Evolutionary conservation across 2,888 invertebrate genomes (phyloP).

Genomic region (Gnatocerus cornutus): DNA sequence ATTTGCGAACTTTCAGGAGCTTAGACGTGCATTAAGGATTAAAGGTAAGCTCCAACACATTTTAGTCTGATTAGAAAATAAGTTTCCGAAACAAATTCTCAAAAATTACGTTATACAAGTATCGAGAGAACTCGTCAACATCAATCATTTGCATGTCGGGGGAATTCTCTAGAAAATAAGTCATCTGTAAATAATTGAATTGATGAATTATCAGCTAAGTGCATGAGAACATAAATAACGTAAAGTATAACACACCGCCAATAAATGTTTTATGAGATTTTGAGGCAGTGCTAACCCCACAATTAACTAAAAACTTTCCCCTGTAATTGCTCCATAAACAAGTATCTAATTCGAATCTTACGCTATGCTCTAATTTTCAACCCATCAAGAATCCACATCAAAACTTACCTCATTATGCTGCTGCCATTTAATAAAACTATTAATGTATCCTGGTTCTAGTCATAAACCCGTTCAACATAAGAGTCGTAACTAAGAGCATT

Average conservation of each 20-base stretch:
- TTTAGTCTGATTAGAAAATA: constrained; percentile 34
- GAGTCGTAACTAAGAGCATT: constrained; percentile 14
- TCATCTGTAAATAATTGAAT: constrained; percentile 32
- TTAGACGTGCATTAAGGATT: constrained; percentile 36
- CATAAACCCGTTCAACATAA: constrained; percentile 26
- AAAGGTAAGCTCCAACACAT: constrained; percentile 28
- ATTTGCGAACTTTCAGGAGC: constrained; percentile 12
- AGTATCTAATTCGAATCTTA: too few relatives aligned
- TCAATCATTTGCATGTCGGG: constrained; percentile 37
- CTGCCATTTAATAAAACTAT: constrained; percentile 15
- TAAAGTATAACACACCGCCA: not conserved
- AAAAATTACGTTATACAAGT: constrained; percentile 36
- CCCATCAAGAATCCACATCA: too few relatives aligned
- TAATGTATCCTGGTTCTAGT: constrained; percentile 7
- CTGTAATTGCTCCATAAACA: too few relatives aligned
- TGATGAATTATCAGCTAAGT: constrained; percentile 39
- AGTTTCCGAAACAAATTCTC: constrained; percentile 24
- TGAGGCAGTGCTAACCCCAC: constrained; percentile 10
- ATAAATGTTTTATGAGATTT: constrained; percentile 7
- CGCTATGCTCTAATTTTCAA: too few relatives aligned
- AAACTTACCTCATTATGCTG: too few relatives aligned
- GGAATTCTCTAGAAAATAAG: constrained; percentile 29
- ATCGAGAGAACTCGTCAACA: constrained; percentile 40
- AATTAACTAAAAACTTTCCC: not conserved
- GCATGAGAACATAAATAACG: constrained; percentile 22